Percentiles rank a stretch among this genome's conserved stretches.
Evolutionary conservation across 1,140 invertebrate species (phyloP).

Genomic region (Popillia japonica): DNA sequence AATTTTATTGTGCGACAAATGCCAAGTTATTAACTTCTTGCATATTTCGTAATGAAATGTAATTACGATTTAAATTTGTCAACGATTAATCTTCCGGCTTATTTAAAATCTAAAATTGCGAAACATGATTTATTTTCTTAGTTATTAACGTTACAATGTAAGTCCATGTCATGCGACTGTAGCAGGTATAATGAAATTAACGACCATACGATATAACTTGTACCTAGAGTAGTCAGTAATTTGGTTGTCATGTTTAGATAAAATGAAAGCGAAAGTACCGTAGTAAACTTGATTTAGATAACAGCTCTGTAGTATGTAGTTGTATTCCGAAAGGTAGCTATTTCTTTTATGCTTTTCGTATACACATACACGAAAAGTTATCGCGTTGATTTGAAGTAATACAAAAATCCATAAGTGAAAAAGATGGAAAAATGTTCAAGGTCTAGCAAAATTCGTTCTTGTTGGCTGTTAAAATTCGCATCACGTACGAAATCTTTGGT

Average conservation of each 20-base stretch:
- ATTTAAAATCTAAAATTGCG: conserved; percentile 7
- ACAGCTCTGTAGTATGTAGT: background rate
- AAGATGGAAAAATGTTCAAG: background rate
- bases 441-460: background rate
- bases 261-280: background rate
- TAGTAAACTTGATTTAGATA: background rate
- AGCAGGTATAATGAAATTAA: background rate
- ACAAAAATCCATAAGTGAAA: background rate
- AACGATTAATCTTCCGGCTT: background rate
- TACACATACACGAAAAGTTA: background rate
- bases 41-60: background rate
- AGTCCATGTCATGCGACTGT: background rate
- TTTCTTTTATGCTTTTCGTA: background rate
- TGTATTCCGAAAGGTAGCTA: background rate
- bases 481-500: conserved; percentile 1
- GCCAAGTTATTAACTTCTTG: background rate
- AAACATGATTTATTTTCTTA: conserved; percentile 3
- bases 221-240: background rate
- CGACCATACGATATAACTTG: background rate
- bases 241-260: background rate
- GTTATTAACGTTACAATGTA: background rate
- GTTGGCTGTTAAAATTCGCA: background rate
- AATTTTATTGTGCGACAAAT: background rate
- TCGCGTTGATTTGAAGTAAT: background rate
- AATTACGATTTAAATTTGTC: conserved; percentile 1